These are phyloP conservation scores for Girardia tigrina DNA, from an alignment of 2,888 invertebrate species.

Conservation along the genomic window DNA sequence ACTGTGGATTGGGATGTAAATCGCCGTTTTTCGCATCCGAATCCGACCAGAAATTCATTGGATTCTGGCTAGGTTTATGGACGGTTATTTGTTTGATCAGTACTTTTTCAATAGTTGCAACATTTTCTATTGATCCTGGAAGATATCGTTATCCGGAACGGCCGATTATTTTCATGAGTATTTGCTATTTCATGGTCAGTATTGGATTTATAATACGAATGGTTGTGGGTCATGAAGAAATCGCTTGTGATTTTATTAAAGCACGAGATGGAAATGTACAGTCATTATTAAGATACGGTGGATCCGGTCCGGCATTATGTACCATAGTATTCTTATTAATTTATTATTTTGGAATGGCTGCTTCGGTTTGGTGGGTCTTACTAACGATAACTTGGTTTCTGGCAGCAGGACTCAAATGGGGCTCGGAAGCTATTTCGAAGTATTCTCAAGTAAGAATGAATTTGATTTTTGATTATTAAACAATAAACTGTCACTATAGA, in stretches of 20 bases:
- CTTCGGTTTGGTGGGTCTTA: constrained; percentile 85
- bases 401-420: constrained; percentile 94
- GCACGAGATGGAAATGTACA: constrained; percentile 57
- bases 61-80: constrained; percentile 84
- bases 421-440: constrained; percentile 91
- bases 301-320: constrained; percentile 58
- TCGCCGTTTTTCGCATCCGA: constrained; percentile 64
- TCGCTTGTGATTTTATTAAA: constrained; percentile 60
- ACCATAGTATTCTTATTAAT: constrained; percentile 82
- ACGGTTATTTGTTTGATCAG: constrained; percentile 74
- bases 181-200: constrained; percentile 79
- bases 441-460: too few species aligned
- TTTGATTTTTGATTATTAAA: too few species aligned
- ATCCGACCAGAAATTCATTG: constrained; percentile 58
- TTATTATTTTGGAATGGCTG: constrained; percentile 97
- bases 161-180: constrained; percentile 85
- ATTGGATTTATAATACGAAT: constrained; percentile 76
- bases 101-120: constrained; percentile 65
- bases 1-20: constrained; percentile 77
- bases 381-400: constrained; percentile 94
- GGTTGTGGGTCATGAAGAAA: constrained; percentile 63
- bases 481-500: too few species aligned
- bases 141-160: constrained; percentile 92
- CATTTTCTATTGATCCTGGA: constrained; percentile 81
- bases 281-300: constrained; percentile 21